Evolutionary conservation across 2,113 vertebrate genomes (phyloP), one percentile per base, ranked within the genome.

Genomic region (Phaethon lepturus): DNA sequence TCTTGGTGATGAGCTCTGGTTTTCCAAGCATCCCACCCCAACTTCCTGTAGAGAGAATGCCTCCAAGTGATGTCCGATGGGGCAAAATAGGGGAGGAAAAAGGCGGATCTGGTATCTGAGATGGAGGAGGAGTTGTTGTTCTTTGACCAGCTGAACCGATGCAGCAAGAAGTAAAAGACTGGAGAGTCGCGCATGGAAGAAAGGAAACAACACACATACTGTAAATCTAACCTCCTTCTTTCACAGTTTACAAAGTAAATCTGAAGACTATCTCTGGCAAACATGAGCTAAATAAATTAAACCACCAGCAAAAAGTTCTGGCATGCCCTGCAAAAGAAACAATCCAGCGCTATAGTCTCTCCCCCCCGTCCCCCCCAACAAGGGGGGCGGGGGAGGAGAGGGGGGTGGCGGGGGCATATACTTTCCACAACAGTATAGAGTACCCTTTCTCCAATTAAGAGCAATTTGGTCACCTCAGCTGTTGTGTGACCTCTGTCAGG

Each of bases 121-220:
- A 99, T 14, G 99, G 99, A 28, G 99, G 99, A 52, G 99, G 99
- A 78, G 99, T 99, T 10, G 99, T 99, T 84, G 99, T 99, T 94
- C 99, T 98, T 89, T 99, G 99, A 38, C 99, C 99, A 63, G 99
- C 99, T 44, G 99, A 99, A 96, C 99, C 99, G 92, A 99, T 99
- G 95, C 99, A 99, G 90, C 99, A 99, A 75, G 98, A 99, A 56
- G 97, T 99, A 86, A 99, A 99, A 40, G 99, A 98, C 99, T 99
- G 98, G 10, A 88, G 68, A 94, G 63, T 56, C 78, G 82, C 1
- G 23, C 40, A 87, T 63, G 66, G 28, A 96, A 55, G 78, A 95
- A 89, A 67, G 52, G 95, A 92, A 92, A 81, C 24, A 60, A 38
- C 68, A 96, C 33, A 79, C 9, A 91, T 29, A 47, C 8, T 64